Evolutionary conservation across 2,888 invertebrate species (phyloP).

Genomic region (Troides aeacus): DNA sequence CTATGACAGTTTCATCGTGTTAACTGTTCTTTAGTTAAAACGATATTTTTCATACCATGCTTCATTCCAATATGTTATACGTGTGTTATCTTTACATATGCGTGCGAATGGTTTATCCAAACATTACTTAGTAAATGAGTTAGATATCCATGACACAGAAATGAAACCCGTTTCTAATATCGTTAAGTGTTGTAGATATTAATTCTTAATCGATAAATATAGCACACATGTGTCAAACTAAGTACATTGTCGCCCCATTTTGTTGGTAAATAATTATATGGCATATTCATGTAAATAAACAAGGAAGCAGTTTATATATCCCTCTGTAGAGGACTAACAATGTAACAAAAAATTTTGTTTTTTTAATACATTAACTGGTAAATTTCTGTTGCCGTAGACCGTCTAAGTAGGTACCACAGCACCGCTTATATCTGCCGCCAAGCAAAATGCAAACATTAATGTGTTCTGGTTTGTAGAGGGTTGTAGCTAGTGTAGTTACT

Average conservation of each 20-base stretch:
- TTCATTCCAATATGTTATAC: background rate
- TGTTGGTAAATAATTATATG: background rate
- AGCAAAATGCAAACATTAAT: too few species aligned
- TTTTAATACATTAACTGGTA: too few species aligned
- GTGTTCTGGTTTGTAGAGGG: too few species aligned
- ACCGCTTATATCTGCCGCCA: too few species aligned
- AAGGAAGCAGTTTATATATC: background rate
- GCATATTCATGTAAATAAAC: background rate
- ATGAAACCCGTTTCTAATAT: slow-evolving; percentile 59
- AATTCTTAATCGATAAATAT: slow-evolving; percentile 36
- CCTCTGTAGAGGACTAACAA: background rate
- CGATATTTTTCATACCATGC: too few species aligned
- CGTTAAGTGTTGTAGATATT: slow-evolving; percentile 39
- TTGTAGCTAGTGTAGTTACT: too few species aligned
- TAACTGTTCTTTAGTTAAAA: too few species aligned
- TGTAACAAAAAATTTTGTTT: too few species aligned
- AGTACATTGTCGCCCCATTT: background rate
- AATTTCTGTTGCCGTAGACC: too few species aligned
- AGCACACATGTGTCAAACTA: slow-evolving; percentile 52
- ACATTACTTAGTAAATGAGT: slow-evolving; percentile 47
- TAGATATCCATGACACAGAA: slow-evolving; percentile 71
- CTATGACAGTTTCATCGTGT: too few species aligned
- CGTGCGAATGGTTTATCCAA: slow-evolving; percentile 3
- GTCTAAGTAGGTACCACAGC: too few species aligned
- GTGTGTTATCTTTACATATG: background rate